These are phyloP conservation scores for Bursaphelenchus mucronatus DNA, from an alignment of 1,140 invertebrate genomes.

Conservation along the genomic window DNA sequence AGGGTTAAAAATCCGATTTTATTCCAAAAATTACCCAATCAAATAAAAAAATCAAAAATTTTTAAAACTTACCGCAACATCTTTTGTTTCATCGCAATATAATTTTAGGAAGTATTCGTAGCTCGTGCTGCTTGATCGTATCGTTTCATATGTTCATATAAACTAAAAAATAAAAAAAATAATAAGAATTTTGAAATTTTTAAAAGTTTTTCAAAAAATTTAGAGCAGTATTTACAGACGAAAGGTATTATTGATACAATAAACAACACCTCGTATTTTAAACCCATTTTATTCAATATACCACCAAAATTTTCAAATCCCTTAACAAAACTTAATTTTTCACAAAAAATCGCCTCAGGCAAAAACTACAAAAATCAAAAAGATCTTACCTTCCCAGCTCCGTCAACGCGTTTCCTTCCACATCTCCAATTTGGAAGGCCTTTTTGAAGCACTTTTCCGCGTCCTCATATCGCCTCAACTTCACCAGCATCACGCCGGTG, in stretches of 20 bases:
- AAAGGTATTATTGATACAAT: no score
- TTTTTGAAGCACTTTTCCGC: constrained; percentile 95
- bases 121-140: constrained; percentile 81
- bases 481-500: constrained; percentile 90
- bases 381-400: constrained; percentile 83
- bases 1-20: constrained; percentile 13
- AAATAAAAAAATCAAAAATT: no score
- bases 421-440: constrained; percentile 88
- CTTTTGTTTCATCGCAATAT: constrained; percentile 64
- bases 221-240: no score
- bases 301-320: constrained; percentile 10
- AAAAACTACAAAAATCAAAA: background rate
- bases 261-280: no score
- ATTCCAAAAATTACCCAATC: constrained; percentile 12
- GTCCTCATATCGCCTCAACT: constrained; percentile 82
- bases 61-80: constrained; percentile 33
- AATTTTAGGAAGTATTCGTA: constrained; percentile 83
- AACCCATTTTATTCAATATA: no score
- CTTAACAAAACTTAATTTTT: background rate
- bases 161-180: constrained; percentile 62
- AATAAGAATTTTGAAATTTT: background rate
- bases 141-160: constrained; percentile 81
- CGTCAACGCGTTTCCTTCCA: constrained; percentile 87
- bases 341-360: constrained; percentile 6
- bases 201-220: background rate